Base-by-base conservation (phyloP, 1,140 invertebrate genomes). In the Drepana arcuata region DNA sequence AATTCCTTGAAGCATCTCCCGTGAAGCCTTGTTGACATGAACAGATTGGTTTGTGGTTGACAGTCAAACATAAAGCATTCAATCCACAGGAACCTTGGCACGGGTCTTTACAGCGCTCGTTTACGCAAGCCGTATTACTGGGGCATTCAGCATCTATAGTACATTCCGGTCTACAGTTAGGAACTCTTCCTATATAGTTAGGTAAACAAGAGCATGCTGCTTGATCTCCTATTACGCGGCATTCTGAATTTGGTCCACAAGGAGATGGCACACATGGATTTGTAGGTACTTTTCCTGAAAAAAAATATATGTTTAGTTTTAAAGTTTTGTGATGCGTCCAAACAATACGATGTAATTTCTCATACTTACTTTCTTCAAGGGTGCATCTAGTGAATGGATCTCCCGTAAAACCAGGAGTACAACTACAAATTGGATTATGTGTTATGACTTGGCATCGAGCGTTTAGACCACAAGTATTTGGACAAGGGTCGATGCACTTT, bases 401-500 rank as follows among this genome's bases (percentile, higher is more conserved):
- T 45, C 93, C 93, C 12, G 89, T 91, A 54, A 87, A 91, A 41
- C 91, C 90, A 45, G 80, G 78, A 21, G 88, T 84, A 58, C 91
- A 93, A 50, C 87, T 91, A 68, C 93, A 95, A 46, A 93, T 91
- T 2, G 93, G 91, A 72, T 93, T 93, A 58, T 95, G 93, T 45
- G 92, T 94, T 7, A 94, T 87, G 6, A 94, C 92, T 65, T 92
- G 87, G 54, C 93, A 95, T 35, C 91, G 87, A 1, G 94, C 93
- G 53, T 93, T 91, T 9, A 88, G 52, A 15, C 92, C 94, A 67
- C 93, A 95, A 7, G 90, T 89, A 30, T 91, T 91, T 6, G 88
- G 87, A 71, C 93, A 95, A 4, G 93, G 93, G 77, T 95, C 90
- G 6, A 88, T 74, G 58, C 94, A 96, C 71, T 91, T 93, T 60